Evolutionary conservation across 2,888 invertebrate genomes (phyloP).

Genomic region (Dyspetes luteomarginatus): DNA sequence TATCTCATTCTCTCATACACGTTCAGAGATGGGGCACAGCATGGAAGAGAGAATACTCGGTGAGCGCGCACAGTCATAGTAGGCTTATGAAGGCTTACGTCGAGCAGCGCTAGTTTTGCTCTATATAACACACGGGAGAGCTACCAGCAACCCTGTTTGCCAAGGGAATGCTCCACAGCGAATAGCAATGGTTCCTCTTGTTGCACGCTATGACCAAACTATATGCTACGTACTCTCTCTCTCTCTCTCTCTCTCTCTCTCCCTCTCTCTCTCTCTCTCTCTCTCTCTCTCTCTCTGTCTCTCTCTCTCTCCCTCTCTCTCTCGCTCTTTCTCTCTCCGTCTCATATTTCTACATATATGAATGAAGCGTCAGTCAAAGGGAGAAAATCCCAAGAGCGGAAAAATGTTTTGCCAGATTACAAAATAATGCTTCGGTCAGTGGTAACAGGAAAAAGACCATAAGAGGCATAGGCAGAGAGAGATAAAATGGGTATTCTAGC

Average conservation of each 20-base stretch:
- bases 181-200: constrained; percentile 53
- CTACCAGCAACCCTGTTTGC: constrained; percentile 32
- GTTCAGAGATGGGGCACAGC: no score
- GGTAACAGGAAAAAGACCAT: constrained; percentile 11
- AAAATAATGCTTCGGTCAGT: constrained; percentile 53
- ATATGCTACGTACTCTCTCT: no score
- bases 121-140: constrained; percentile 24
- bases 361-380: constrained; percentile 61
- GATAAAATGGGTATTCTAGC: not conserved
- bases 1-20: no score
- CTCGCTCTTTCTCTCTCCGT: constrained; percentile 49
- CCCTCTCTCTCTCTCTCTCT: constrained; percentile 17
- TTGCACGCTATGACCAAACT: no score
- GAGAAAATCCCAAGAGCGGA: constrained; percentile 66
- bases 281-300: constrained; percentile 10
- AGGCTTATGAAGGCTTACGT: constrained; percentile 77
- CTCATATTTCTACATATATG: no score
- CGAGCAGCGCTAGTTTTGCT: constrained; percentile 37
- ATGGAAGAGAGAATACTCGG: constrained; percentile 71
- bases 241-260: no score
- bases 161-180: constrained; percentile 51
- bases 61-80: constrained; percentile 74
- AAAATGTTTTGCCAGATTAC: constrained; percentile 76
- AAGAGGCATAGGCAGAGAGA: not conserved
- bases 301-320: constrained; percentile 44